Conservation (phyloP, 2,888 invertebrate species). For the Prosapia bicincta region DNA sequence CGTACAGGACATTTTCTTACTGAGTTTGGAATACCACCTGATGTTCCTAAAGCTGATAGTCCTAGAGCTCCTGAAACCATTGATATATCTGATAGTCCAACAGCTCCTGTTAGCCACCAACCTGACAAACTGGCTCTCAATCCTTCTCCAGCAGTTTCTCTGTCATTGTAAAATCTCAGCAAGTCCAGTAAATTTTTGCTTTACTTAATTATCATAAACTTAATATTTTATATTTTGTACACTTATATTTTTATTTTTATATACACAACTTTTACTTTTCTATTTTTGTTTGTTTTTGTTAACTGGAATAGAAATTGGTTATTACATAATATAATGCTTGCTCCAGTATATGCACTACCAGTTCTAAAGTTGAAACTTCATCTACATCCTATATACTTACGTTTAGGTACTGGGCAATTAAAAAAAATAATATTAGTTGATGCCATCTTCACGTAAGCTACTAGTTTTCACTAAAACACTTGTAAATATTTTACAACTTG, state of each 20-base stretch:
- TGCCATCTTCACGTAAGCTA: too few relatives aligned
- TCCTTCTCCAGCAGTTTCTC: neutral
- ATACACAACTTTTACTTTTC: neutral
- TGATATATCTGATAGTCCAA: neutral
- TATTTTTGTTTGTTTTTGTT: neutral
- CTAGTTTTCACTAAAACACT: too few relatives aligned
- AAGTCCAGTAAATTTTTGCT: neutral
- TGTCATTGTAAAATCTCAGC: neutral
- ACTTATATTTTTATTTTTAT: neutral
- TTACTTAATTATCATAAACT: neutral
- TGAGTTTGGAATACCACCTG: neutral
- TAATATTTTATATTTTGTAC: neutral
- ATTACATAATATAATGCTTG: too few relatives aligned
- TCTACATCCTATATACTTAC: too few relatives aligned
- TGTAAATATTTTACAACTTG: too few relatives aligned
- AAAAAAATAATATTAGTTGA: too few relatives aligned
- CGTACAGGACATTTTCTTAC: conserved; percentile 18
- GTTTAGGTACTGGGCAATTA: too few relatives aligned
- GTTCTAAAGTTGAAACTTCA: too few relatives aligned
- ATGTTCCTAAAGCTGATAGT: neutral
- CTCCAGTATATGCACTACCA: too few relatives aligned
- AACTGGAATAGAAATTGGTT: too few relatives aligned
- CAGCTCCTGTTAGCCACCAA: neutral
- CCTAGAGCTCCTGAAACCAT: neutral
- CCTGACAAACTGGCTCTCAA: neutral